These are phyloP conservation scores for Atethmia centrago DNA, from an alignment of 2,888 invertebrate genomes.

Conservation along the genomic window DNA sequence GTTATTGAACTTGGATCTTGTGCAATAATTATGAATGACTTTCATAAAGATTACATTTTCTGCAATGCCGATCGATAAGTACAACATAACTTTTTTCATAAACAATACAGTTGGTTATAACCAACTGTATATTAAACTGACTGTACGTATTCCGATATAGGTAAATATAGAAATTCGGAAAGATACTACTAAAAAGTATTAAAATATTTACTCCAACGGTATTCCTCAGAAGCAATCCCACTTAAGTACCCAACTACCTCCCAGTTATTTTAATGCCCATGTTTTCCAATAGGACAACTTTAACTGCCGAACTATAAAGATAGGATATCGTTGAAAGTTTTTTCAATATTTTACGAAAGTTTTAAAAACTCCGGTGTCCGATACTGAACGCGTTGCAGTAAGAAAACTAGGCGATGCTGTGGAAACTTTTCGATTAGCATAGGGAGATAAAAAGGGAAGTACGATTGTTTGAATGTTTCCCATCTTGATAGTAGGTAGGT, in stretches of 20 bases:
- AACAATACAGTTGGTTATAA: background rate
- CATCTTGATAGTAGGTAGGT: constrained; percentile 29
- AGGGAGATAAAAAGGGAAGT: constrained; percentile 74
- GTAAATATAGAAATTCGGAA: background rate
- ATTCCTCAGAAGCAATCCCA: constrained; percentile 7
- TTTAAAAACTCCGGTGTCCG: constrained; percentile 53
- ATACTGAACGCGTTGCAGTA: constrained; percentile 60
- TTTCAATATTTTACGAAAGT: constrained; percentile 65
- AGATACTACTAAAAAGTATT: background rate
- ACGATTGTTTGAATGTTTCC: constrained; percentile 60
- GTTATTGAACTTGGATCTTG: background rate
- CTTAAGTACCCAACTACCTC: constrained; percentile 7
- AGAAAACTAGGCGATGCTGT: constrained; percentile 62
- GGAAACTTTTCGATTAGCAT: constrained; percentile 75
- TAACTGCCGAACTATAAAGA: constrained; percentile 60
- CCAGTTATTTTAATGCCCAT: constrained; percentile 44
- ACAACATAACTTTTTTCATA: background rate
- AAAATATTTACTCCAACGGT: background rate
- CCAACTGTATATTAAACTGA: too few species aligned
- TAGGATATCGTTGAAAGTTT: constrained; percentile 59
- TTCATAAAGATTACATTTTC: background rate
- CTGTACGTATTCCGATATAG: background rate
- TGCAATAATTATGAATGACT: background rate
- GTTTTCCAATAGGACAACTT: constrained; percentile 51
- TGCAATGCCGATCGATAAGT: background rate